These are phyloP conservation scores for Hydrolagus colliei DNA, from an alignment of 2,797 vertebrate genomes.

Conservation along the genomic window DNA sequence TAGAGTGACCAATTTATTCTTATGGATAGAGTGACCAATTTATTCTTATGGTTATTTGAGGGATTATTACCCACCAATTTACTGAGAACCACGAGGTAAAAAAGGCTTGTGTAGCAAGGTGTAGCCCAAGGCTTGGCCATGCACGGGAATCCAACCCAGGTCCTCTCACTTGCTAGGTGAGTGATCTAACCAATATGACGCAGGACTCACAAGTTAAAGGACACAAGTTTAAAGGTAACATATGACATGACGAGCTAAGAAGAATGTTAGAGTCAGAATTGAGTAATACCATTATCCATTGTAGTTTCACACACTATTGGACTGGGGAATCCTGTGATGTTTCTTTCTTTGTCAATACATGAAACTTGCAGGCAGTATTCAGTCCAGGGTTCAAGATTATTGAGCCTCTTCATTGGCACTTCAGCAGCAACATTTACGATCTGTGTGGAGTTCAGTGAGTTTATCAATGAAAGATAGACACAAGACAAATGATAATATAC, in stretches of 20 bases:
- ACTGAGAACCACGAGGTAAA: too few relatives aligned
- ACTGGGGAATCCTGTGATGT: conserved; percentile 40
- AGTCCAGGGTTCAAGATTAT: conserved; percentile 50
- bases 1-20: too few relatives aligned
- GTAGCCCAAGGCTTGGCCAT: too few relatives aligned
- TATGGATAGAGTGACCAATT: too few relatives aligned
- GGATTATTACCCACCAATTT: too few relatives aligned
- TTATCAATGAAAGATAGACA: neutral
- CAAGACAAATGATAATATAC: neutral
- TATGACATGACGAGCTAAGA: neutral
- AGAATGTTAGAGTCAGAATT: neutral
- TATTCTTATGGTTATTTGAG: too few relatives aligned
- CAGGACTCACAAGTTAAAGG: too few relatives aligned
- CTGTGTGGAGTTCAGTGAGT: neutral
- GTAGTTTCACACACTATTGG: conserved; percentile 46
- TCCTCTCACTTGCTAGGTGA: too few relatives aligned
- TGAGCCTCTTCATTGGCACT: conserved; percentile 42
- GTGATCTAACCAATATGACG: too few relatives aligned
- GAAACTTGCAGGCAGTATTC: conserved; percentile 56
- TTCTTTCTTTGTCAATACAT: conserved; percentile 20
- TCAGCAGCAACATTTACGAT: conserved; percentile 29
- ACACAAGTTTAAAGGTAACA: too few relatives aligned
- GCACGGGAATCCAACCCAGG: too few relatives aligned
- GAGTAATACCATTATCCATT: conserved; percentile 41
- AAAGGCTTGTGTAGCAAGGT: too few relatives aligned